A percentile compares a stretch with the other conserved stretches of the same genome.
Conservation (phyloP, 2,113 vertebrate species). For the Globicephala melas region DNA sequence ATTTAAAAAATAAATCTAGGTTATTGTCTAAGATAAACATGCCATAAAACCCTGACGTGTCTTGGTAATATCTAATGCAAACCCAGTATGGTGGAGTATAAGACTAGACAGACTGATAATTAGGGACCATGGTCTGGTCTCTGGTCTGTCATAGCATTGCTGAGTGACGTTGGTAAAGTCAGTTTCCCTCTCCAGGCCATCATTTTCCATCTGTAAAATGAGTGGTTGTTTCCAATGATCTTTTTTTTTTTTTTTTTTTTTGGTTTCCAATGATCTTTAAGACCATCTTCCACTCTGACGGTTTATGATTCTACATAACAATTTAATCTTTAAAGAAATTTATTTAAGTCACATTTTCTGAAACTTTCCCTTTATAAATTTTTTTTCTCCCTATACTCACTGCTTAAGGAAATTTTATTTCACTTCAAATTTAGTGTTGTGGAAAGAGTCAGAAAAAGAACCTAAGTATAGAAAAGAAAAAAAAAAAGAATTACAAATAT, state of each 20-base stretch:
- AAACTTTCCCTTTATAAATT: slow-evolving; percentile 8
- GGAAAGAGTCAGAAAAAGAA: slow-evolving; percentile 61
- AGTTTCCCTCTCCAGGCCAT: background rate
- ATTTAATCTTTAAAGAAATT: slow-evolving; percentile 43
- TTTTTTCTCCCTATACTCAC: background rate
- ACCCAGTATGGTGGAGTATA: background rate
- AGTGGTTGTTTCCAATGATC: background rate
- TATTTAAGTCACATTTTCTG: background rate
- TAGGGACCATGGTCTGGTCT: background rate
- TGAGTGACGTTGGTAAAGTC: background rate
- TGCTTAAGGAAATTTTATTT: slow-evolving; percentile 37
- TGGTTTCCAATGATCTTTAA: background rate
- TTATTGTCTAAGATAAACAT: background rate
- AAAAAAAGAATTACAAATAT: slow-evolving; percentile 55
- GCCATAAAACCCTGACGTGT: background rate
- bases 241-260: background rate
- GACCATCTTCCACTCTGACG: background rate
- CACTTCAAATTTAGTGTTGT: slow-evolving; percentile 54
- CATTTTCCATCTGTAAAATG: background rate
- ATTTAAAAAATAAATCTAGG: background rate
- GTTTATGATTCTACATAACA: background rate
- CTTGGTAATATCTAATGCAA: background rate
- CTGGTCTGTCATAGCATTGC: background rate
- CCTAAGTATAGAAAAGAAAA: slow-evolving; percentile 47
- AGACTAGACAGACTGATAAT: background rate